A percentile compares a stretch with the other conserved stretches of the same genome.
phyloP scores from a whole-genome alignment of 2,797 vertebrate genomes.

The Leptoclinus maculatus region DNA sequence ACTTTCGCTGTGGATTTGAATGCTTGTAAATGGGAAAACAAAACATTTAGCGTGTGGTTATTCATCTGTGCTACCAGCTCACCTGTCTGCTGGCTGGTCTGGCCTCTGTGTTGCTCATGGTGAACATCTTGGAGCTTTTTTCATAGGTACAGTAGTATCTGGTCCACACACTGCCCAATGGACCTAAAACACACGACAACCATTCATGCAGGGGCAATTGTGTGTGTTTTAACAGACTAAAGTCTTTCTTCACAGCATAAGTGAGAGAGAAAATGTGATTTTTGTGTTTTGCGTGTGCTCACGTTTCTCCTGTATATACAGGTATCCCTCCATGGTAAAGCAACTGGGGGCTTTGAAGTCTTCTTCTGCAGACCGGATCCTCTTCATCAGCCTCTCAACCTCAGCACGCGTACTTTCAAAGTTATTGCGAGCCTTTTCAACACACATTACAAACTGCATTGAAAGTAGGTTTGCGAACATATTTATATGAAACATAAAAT shows the following conservation, averaged over 20 bases:
- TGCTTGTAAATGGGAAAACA: not conserved
- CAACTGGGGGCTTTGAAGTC: slow-evolving; percentile 94
- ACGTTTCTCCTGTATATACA: slow-evolving; percentile 98
- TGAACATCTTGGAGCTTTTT: slow-evolving; percentile 95
- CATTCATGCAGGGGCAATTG: not conserved
- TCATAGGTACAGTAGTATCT: slow-evolving; percentile 98
- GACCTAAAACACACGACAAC: slow-evolving; percentile 81
- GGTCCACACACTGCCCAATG: slow-evolving; percentile 94
- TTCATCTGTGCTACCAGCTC: slow-evolving; percentile 8
- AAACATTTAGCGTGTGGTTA: not conserved
- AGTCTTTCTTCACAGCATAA: not conserved
- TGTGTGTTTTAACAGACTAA: not conserved
- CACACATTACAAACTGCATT: slow-evolving; percentile 31
- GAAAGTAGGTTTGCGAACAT: not conserved
- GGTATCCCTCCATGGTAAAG: slow-evolving; percentile 97
- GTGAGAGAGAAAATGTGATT: not conserved
- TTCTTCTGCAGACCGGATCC: slow-evolving; percentile 94
- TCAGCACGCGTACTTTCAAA: slow-evolving; percentile 98
- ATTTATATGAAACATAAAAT: not conserved
- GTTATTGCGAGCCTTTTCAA: slow-evolving; percentile 94
- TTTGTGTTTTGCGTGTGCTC: slow-evolving; percentile 65
- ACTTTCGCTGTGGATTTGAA: not conserved
- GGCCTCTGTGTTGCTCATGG: slow-evolving; percentile 93
- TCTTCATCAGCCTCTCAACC: slow-evolving; percentile 96
- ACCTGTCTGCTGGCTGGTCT: slow-evolving; percentile 95